Evolutionary conservation across 1,140 invertebrate genomes (phyloP), one percentile per base, ranked within the genome.

Genomic region (Diprion similis): DNA sequence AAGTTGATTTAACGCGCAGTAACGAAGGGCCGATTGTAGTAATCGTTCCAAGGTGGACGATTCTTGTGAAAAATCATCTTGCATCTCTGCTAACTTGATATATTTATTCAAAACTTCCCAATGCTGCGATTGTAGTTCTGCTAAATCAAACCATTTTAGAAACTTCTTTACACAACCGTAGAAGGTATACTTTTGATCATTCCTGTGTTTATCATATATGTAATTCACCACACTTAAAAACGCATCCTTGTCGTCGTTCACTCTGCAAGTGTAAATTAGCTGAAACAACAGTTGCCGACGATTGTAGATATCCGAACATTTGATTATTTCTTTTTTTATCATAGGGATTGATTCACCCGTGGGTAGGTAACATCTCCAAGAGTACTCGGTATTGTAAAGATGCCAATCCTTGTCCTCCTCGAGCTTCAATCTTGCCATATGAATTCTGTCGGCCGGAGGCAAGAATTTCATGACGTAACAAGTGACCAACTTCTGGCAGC

Each of bases 351-450:
- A 71, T 46, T 86, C 82, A 0, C 76, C 2, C 0, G 74, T 65
- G 0, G 80, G 71, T n/a, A 88, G 72, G 48, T 83, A 88, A 72
- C 80, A 81, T 45, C 71, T 77, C 85, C 86, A 86, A 0, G 69
- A 74, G 8, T 17, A 17, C 1, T 71, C 18, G 0, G 71, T 71
- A 8, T 71, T 8, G 0, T 11, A n/a, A 4, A 73, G 46, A 47
- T 77, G 8, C 74, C 72, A 80, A 24, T 72, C n/a, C 13, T 51
- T 17, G 3, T 76, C 73, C 0, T 46, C 24, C 46, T 78, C 17
- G 0, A 86, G n/a, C 19, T 85, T 84, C 8, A 74, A 71, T 18
- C 70, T 75, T 1, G 82, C 84, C 17, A 83, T 75, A n/a, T n/a
- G 70, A 0, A 76, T 71, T 6, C 87, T 79, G 8, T 86, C 75